Evolutionary conservation across 2,113 vertebrate genomes (phyloP).

Genomic region (Sminthopsis crassicaudata): DNA sequence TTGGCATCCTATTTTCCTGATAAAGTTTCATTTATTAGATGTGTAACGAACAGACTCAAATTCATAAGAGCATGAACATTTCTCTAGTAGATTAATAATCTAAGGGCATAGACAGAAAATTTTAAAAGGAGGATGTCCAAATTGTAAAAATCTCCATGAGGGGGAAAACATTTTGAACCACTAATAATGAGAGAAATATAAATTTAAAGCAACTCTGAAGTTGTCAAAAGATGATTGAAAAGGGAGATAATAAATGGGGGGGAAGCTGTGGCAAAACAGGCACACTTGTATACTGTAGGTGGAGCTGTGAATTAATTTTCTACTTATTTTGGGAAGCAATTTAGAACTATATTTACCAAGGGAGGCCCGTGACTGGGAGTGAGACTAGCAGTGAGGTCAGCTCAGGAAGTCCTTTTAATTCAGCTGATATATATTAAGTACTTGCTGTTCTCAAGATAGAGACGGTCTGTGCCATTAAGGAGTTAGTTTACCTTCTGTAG

Average conservation of each 20-base stretch:
- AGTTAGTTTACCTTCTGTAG: neutral
- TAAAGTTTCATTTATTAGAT: neutral
- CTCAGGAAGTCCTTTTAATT: neutral
- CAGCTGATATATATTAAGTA: neutral
- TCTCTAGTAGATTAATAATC: neutral
- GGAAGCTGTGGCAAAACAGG: neutral
- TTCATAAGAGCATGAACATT: neutral
- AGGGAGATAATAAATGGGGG: neutral
- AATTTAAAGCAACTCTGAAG: neutral
- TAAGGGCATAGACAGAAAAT: neutral
- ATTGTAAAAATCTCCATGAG: neutral
- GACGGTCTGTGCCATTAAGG: neutral
- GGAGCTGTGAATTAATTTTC: neutral
- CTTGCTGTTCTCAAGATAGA: neutral
- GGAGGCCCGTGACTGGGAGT: neutral
- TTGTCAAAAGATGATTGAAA: neutral
- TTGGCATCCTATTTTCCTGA: neutral
- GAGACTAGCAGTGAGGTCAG: neutral
- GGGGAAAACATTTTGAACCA: neutral
- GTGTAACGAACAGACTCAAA: neutral
- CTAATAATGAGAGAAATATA: neutral
- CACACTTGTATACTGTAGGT: neutral
- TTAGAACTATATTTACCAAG: neutral
- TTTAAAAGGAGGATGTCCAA: neutral
- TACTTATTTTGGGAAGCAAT: neutral